Conservation (phyloP, 2,113 vertebrate species). For the Naja naja region DNA sequence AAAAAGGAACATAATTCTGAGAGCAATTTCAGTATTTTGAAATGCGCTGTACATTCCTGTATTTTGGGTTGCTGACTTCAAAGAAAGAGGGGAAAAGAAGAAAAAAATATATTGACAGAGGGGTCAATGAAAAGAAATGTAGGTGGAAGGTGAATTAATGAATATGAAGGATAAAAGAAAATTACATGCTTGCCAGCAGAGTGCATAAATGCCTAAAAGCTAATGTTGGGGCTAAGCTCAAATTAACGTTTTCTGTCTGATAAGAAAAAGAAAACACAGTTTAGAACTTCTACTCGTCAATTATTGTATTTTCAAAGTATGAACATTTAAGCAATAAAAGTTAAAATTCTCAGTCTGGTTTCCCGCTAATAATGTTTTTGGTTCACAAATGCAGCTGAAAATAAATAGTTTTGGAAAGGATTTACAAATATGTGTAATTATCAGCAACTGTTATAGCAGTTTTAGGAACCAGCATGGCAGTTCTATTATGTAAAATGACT, state of each 20-base stretch:
- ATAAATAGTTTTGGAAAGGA: not conserved
- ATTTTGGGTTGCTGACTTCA: not conserved
- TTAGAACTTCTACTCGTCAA: not conserved
- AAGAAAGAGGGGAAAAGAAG: not conserved
- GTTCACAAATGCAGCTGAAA: not conserved
- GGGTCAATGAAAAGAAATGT: not conserved
- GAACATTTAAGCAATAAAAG: not conserved
- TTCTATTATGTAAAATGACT: not conserved
- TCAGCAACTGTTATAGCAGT: not conserved
- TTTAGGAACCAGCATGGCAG: not conserved
- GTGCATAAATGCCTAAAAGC: not conserved
- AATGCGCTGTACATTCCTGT: not conserved
- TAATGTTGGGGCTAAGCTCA: not conserved
- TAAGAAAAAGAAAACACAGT: not conserved
- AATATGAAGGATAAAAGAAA: not conserved
- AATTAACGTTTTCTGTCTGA: not conserved
- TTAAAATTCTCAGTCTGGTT: not conserved
- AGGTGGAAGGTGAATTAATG: not conserved
- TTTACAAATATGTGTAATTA: not conserved
- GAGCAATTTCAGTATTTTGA: not conserved
- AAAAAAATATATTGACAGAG: not conserved
- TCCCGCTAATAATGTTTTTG: not conserved
- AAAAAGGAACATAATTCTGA: not conserved
- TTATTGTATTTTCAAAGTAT: not conserved
- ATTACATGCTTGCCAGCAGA: not conserved